These are phyloP conservation scores for Tiliqua scincoides DNA, from an alignment of 2,113 vertebrate species.

Conservation along the genomic window DNA sequence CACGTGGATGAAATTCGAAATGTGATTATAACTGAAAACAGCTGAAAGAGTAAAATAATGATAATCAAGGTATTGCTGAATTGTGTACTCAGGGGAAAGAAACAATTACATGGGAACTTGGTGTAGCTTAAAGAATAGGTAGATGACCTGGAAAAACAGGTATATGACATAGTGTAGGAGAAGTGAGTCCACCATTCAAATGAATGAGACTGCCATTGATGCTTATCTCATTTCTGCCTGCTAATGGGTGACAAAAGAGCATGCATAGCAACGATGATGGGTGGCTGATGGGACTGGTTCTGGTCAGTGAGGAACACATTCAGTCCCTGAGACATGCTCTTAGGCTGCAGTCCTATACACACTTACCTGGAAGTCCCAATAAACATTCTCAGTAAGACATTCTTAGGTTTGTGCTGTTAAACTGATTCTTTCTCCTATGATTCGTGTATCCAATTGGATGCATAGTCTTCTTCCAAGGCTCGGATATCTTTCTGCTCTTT, in stretches of 20 bases:
- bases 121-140: background rate
- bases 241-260: background rate
- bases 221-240: background rate
- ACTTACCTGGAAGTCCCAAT: no score
- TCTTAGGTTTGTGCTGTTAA: background rate
- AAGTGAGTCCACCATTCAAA: background rate
- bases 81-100: background rate
- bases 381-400: no score
- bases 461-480: background rate
- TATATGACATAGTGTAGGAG: background rate
- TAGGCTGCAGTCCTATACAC: no score
- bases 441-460: background rate
- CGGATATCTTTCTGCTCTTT: background rate
- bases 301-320: background rate
- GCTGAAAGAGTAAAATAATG: background rate
- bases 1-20: no score
- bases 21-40: no score
- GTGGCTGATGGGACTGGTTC: background rate
- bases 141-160: background rate
- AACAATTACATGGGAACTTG: background rate
- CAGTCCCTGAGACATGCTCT: background rate
- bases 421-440: background rate
- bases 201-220: background rate
- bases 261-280: background rate
- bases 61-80: background rate